phyloP scores from a whole-genome alignment of 2,797 vertebrate species.

The Cottoperca gobio region DNA sequence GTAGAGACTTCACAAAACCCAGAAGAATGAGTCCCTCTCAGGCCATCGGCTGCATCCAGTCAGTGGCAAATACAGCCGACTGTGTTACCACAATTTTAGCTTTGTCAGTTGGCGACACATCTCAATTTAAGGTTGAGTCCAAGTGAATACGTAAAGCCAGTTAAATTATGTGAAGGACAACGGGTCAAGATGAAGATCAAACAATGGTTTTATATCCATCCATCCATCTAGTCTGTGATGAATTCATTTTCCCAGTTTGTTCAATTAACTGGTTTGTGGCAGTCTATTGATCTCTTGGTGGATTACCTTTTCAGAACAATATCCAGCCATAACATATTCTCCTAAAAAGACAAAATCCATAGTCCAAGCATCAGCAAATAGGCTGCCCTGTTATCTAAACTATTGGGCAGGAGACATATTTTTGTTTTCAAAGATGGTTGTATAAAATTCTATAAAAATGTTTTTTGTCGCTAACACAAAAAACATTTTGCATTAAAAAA shows the following conservation, averaged over 20 bases:
- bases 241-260: conserved; percentile 73
- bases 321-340: conserved; percentile 57
- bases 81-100: neutral
- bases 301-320: conserved; percentile 74
- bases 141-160: neutral
- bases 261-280: conserved; percentile 72
- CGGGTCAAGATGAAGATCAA: neutral
- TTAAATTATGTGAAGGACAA: conserved; percentile 4
- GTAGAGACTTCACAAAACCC: neutral
- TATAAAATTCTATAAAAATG: neutral
- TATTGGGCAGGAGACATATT: neutral
- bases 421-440: neutral
- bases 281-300: conserved; percentile 71
- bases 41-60: neutral
- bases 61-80: neutral
- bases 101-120: conserved; percentile 6
- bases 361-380: conserved; percentile 25
- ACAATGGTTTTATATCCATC: neutral
- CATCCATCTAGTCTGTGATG: conserved; percentile 34
- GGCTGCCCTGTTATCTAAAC: neutral
- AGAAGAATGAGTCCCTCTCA: neutral
- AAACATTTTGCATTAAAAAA: neutral
- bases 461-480: neutral
- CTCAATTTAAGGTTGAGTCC: no score
- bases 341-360: conserved; percentile 59